These are phyloP conservation scores for Engraulis encrasicolus DNA, from an alignment of 2,113 vertebrate genomes.

Conservation along the genomic window DNA sequence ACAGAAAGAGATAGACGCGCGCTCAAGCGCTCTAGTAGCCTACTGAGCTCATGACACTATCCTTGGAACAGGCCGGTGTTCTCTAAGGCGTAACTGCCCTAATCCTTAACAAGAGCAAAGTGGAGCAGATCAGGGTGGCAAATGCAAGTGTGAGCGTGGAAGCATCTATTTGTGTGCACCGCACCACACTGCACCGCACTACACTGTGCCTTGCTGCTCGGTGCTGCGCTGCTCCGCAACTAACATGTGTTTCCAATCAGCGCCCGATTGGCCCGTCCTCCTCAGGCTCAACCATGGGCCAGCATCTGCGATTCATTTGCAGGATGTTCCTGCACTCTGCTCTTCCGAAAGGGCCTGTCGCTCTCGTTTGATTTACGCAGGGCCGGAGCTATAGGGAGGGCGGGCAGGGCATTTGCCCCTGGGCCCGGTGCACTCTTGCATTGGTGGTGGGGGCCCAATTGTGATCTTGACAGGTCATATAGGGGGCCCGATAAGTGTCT, in stretches of 20 bases:
- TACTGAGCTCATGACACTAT: neutral
- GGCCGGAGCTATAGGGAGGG: too few relatives aligned
- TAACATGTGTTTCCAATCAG: slow-evolving; percentile 1
- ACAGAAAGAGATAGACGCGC: neutral
- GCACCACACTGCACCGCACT: too few relatives aligned
- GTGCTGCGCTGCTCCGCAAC: too few relatives aligned
- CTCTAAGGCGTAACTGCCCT: neutral
- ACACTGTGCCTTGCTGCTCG: neutral
- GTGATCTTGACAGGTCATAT: too few relatives aligned
- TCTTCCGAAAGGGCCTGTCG: slow-evolving; percentile 17
- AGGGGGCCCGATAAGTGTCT: too few relatives aligned
- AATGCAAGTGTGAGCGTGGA: slow-evolving; percentile 15
- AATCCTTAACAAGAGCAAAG: neutral
- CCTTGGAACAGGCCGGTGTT: neutral
- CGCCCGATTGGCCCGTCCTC: neutral
- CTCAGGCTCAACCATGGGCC: slow-evolving; percentile 24
- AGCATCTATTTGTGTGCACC: neutral
- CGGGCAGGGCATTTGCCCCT: too few relatives aligned
- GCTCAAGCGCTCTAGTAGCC: neutral
- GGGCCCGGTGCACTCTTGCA: too few relatives aligned
- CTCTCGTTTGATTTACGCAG: too few relatives aligned
- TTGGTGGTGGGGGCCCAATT: too few relatives aligned
- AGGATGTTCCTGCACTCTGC: slow-evolving; percentile 41
- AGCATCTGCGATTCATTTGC: slow-evolving; percentile 54
- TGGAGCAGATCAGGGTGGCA: neutral